These are phyloP conservation scores for Eremophila alpestris DNA, from an alignment of 2,797 vertebrate genomes.

Conservation along the genomic window DNA sequence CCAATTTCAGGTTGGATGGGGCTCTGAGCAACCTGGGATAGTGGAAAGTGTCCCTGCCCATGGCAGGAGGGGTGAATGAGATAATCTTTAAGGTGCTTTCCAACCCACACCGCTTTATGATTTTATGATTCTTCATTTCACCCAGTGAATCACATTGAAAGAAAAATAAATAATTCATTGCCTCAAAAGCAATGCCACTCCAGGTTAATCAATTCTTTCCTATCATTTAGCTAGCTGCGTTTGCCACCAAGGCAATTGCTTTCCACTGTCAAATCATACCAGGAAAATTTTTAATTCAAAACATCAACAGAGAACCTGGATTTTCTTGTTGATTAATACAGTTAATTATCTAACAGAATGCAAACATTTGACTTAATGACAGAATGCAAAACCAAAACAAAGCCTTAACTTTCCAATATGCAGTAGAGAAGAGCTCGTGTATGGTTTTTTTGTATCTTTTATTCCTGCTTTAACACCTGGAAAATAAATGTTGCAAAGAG, in stretches of 20 bases:
- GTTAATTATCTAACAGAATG: background rate
- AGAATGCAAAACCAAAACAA: background rate
- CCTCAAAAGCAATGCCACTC: background rate
- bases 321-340: background rate
- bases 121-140: background rate
- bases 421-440: background rate
- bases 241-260: background rate
- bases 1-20: fast-evolving
- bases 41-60: background rate
- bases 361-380: background rate
- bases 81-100: background rate
- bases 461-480: background rate
- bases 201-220: background rate
- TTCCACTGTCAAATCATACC: background rate
- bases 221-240: background rate
- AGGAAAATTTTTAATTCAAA: background rate
- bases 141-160: background rate
- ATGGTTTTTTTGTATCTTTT: background rate
- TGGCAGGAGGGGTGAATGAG: too few species aligned
- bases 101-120: background rate
- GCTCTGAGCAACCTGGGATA: fast-evolving
- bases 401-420: background rate
- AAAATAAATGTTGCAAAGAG: background rate
- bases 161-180: background rate
- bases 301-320: background rate